Conservation (phyloP, 2,797 vertebrate genomes). For the Muraenolepis orangiensis region DNA sequence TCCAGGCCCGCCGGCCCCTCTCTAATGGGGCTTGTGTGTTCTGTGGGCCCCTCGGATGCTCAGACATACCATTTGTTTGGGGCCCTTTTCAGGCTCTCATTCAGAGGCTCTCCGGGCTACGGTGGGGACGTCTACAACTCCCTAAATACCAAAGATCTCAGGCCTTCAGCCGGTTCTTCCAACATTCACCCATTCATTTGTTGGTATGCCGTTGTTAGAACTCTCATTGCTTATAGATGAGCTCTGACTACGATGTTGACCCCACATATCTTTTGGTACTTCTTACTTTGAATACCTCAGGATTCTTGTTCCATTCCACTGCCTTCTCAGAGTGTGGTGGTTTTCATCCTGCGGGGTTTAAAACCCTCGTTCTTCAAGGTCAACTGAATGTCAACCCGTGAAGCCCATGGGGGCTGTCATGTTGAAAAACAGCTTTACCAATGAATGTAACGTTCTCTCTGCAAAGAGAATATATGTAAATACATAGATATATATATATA, state of each 20-base stretch:
- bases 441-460: background rate
- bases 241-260: background rate
- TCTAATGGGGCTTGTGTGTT: slow-evolving; percentile 37
- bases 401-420: background rate
- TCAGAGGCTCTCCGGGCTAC: background rate
- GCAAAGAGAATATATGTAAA: too few relatives aligned
- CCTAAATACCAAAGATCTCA: background rate
- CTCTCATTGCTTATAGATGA: background rate
- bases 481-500: too few relatives aligned
- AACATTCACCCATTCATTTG: background rate
- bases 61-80: slow-evolving; percentile 44
- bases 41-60: slow-evolving; percentile 37
- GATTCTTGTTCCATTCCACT: background rate
- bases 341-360: background rate
- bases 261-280: background rate
- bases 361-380: background rate
- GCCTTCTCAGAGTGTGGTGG: background rate
- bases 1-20: slow-evolving; percentile 34
- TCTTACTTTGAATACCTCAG: too few relatives aligned
- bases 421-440: background rate
- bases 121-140: background rate
- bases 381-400: background rate
- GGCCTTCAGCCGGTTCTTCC: background rate
- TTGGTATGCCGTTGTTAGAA: background rate
- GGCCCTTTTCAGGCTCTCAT: slow-evolving; percentile 9